These are phyloP conservation scores for Mallotus villosus DNA, from an alignment of 2,797 vertebrate species.

Conservation along the genomic window DNA sequence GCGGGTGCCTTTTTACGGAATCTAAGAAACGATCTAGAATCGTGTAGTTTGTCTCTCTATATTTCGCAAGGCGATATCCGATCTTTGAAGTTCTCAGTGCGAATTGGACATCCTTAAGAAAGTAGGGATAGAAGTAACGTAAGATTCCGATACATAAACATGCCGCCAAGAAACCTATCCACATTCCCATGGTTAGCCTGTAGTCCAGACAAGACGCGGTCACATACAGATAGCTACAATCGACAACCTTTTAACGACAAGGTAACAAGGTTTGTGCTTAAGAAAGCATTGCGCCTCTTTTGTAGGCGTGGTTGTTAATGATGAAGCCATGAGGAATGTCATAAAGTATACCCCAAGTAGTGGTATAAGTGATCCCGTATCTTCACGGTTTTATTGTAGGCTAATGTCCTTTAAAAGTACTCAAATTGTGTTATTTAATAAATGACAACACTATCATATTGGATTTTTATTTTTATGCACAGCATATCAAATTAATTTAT, in stretches of 20 bases:
- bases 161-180: background rate
- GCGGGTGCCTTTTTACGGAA: slow-evolving; percentile 47
- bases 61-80: background rate
- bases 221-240: too few relatives aligned
- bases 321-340: background rate
- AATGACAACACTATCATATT: background rate
- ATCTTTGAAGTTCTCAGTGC: background rate
- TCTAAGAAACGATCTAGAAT: slow-evolving; percentile 56
- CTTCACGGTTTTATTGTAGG: background rate
- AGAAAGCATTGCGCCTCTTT: too few relatives aligned
- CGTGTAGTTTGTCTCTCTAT: slow-evolving; percentile 35
- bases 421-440: background rate
- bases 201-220: too few relatives aligned
- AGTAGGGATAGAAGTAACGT: slow-evolving; percentile 25
- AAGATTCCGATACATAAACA: slow-evolving; percentile 7
- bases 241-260: too few relatives aligned
- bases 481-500: slow-evolving; percentile 39
- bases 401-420: background rate
- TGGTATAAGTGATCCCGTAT: background rate
- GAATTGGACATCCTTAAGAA: slow-evolving; percentile 20
- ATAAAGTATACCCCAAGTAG: background rate
- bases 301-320: background rate
- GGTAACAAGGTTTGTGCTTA: too few relatives aligned
- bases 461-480: slow-evolving; percentile 42
- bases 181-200: background rate